Conservation (phyloP, 2,888 invertebrate genomes). For the Acleris sparsana region DNA sequence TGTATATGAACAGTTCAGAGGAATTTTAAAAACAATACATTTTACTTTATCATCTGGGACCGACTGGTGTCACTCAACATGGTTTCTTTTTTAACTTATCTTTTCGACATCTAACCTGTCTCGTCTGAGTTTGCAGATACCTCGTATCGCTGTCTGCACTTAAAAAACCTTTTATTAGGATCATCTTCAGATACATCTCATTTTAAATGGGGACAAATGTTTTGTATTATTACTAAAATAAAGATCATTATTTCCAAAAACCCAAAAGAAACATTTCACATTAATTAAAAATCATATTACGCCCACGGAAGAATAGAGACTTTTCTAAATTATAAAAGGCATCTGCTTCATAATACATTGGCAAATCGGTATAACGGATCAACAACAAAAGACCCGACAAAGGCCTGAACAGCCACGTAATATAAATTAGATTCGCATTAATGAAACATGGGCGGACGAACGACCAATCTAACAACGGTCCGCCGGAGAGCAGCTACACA, state of each 20-base stretch:
- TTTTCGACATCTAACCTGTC: conserved; percentile 47
- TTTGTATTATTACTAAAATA: background rate
- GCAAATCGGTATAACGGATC: conserved; percentile 56
- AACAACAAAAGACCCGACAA: conserved; percentile 64
- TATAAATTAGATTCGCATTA: conserved; percentile 77
- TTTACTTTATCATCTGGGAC: conserved; percentile 51
- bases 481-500: conserved; percentile 56
- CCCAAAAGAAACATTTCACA: background rate
- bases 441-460: conserved; percentile 71
- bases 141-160: conserved; percentile 56
- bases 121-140: conserved; percentile 44
- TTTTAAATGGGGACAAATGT: conserved; percentile 28
- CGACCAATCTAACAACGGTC: conserved; percentile 65
- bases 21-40: conserved; percentile 52
- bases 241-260: background rate
- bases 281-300: conserved; percentile 4
- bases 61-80: conserved; percentile 50
- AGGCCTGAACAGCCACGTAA: conserved; percentile 61
- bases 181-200: too few relatives aligned
- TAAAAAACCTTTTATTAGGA: conserved; percentile 28
- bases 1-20: conserved; percentile 40
- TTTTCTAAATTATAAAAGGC: conserved; percentile 53
- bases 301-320: conserved; percentile 10
- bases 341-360: conserved; percentile 56
- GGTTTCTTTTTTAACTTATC: conserved; percentile 55